Base-by-base conservation (phyloP, 2,113 vertebrate species). In the Syngnathus floridae region DNA sequence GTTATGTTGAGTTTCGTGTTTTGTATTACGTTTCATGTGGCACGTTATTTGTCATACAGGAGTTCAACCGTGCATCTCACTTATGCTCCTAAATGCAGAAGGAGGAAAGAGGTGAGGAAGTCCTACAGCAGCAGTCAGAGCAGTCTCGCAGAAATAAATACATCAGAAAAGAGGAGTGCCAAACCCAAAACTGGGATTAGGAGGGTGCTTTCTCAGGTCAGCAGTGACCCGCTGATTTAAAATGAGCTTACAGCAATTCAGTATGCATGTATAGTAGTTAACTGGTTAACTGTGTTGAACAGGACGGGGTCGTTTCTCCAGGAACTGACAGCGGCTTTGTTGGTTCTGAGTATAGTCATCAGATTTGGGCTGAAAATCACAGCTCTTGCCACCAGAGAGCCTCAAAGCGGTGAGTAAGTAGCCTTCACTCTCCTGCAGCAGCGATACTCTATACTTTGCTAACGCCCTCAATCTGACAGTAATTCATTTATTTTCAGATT, bases 311-410 rank as follows among this genome's bases (percentile, higher is more conserved):
- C 6, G 70, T 92, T 17, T 97, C 94, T 5, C 96, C 95, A 0
- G 96, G 95, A 86, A 96, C 93, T 0, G 96, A 99, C 88, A 99
- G 96, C 0, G 96, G 96, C 45, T 99, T 98, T 40, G 70, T 97
- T 66, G 94, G 94, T 61, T 98, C 96, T 0, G 96, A 98, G 84
- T 88, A 90, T 84, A 93, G 94, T 80, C 88, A 74, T 22, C 86
- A 89, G 52, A 94, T 92, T 0, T 91, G 90, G 6, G 70, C 92
- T 4, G 75, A 91, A 8, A 81, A 84, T 37, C 81, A 82, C 51
- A 89, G 86, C 72, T 89, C 87, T 1, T 82, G 92, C 84, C 92
- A 91, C 67, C 92, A 51, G 48, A 77, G 86, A 75, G 69, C 72
- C 0, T 59, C 85, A 63, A 70, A 70, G 0, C 87, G 91, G 95